Conservation (phyloP, 2,797 vertebrate genomes). For the Oreortyx pictus region DNA sequence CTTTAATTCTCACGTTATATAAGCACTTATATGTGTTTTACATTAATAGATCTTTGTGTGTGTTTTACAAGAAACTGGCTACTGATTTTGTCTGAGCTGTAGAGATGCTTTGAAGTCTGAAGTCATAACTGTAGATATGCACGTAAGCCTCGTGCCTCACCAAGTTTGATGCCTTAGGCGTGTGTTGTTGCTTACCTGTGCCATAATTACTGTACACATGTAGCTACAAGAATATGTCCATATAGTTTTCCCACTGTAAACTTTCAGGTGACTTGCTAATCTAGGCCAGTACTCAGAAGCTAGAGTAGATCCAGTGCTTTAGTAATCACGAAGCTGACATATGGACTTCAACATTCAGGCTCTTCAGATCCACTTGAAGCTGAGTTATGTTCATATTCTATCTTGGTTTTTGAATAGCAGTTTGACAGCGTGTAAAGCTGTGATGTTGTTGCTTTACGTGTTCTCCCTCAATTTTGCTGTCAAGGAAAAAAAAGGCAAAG, state of each 20-base stretch:
- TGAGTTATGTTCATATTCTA: not conserved
- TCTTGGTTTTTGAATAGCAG: not conserved
- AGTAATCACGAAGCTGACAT: not conserved
- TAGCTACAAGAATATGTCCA: slow-evolving; percentile 61
- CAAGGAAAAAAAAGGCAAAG: not conserved
- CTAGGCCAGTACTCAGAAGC: slow-evolving; percentile 10
- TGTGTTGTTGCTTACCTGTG: slow-evolving; percentile 56
- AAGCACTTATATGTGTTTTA: not conserved
- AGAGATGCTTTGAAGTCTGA: slow-evolving; percentile 67
- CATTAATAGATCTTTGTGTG: not conserved
- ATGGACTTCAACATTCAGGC: not conserved
- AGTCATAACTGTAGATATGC: slow-evolving; percentile 43
- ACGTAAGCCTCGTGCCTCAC: slow-evolving; percentile 68
- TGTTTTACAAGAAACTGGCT: slow-evolving; percentile 19
- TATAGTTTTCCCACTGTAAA: slow-evolving; percentile 65
- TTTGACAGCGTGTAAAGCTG: not conserved
- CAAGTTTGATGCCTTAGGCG: slow-evolving; percentile 64
- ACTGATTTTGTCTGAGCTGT: slow-evolving; percentile 69
- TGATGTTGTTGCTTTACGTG: not conserved
- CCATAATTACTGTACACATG: slow-evolving; percentile 53
- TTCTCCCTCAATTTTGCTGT: not conserved
- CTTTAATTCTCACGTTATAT: not conserved
- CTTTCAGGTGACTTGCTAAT: slow-evolving; percentile 51
- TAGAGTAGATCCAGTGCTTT: not conserved
- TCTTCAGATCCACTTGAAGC: slow-evolving; percentile 1